Conservation (phyloP, 2,797 vertebrate species). For the Eulemur albifrons region DNA sequence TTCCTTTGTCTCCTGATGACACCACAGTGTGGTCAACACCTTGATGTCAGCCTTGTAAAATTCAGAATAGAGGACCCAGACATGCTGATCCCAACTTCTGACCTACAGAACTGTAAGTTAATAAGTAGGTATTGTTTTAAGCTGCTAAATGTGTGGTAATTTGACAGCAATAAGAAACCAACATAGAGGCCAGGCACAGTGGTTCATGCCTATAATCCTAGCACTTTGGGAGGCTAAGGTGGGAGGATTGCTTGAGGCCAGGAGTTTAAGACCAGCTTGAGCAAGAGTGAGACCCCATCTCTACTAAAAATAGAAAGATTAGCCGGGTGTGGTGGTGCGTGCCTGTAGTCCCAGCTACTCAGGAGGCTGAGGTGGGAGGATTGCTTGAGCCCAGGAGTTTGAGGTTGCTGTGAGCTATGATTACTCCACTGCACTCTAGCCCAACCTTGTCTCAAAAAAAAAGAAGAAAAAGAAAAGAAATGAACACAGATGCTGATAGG, state of each 20-base stretch:
- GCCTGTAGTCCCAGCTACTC: background rate
- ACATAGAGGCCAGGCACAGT: background rate
- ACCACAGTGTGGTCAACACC: background rate
- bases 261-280: background rate
- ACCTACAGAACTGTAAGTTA: background rate
- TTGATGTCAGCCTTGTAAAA: background rate
- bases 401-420: background rate
- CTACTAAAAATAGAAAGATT: background rate
- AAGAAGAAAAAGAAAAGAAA: background rate
- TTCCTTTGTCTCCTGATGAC: background rate
- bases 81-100: background rate
- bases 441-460: background rate
- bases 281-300: background rate
- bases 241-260: background rate
- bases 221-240: background rate
- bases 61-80: background rate
- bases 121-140: background rate
- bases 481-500: background rate
- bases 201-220: background rate
- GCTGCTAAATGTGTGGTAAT: background rate
- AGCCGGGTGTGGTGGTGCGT: too few species aligned
- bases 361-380: background rate
- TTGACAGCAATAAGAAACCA: background rate
- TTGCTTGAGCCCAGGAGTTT: background rate
- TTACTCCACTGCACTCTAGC: background rate